These are phyloP conservation scores for Morpho deidamia DNA, from an alignment of 2,888 invertebrate species.

Conservation along the genomic window DNA sequence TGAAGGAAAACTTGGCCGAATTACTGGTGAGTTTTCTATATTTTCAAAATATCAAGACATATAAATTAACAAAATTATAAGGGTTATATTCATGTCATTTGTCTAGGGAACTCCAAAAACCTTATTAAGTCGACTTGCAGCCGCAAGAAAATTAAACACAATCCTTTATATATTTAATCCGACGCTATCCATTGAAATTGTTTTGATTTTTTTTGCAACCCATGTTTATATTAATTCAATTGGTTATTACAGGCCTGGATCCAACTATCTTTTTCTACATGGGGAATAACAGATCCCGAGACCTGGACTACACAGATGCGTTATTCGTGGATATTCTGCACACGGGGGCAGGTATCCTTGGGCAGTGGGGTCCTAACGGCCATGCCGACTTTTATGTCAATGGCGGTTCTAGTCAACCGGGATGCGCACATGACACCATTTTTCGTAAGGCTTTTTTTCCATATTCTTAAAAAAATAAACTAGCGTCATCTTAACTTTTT, in stretches of 20 bases:
- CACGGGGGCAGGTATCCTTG: conserved; percentile 91
- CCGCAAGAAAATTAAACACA: too few species aligned
- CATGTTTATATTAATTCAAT: not conserved
- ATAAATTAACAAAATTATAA: too few species aligned
- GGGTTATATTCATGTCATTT: too few species aligned
- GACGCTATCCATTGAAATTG: too few species aligned
- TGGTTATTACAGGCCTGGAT: conserved; percentile 80
- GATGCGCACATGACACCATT: conserved; percentile 88
- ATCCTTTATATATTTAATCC: too few species aligned
- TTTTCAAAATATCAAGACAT: too few species aligned
- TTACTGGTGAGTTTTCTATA: conserved; percentile 55
- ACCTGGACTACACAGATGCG: conserved; percentile 88
- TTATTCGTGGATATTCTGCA: conserved; percentile 90
- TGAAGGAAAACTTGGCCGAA: conserved; percentile 88
- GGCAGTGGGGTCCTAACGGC: conserved; percentile 93
- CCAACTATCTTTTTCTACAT: conserved; percentile 93
- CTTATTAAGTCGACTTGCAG: too few species aligned
- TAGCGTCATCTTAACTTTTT: too few species aligned
- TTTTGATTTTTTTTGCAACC: too few species aligned
- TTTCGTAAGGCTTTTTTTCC: conserved; percentile 81
- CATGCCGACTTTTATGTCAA: conserved; percentile 94
- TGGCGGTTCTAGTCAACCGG: conserved; percentile 92
- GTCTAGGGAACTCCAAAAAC: too few species aligned
- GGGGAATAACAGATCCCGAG: conserved; percentile 87
- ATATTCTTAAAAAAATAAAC: too few species aligned